A percentile compares a stretch with the other conserved stretches of the same genome.
These are phyloP conservation scores for Nasalis larvatus DNA, from an alignment of 2,113 vertebrate species.

Conservation along the genomic window DNA sequence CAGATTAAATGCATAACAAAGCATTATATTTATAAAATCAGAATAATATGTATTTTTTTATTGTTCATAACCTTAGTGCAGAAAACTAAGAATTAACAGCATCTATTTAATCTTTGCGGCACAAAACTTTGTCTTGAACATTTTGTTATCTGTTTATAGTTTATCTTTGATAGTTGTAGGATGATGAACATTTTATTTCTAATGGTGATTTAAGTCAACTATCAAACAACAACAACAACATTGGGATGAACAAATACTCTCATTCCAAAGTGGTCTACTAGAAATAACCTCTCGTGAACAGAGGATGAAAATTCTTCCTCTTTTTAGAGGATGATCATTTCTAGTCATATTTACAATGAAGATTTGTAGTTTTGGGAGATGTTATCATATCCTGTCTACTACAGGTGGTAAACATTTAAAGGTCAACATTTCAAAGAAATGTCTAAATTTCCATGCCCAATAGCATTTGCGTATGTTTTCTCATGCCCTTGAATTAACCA, in stretches of 20 bases:
- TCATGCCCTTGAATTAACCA: constrained; percentile 72
- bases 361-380: constrained; percentile 54
- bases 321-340: constrained; percentile 23
- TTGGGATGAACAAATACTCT: not conserved
- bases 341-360: constrained; percentile 35
- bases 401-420: constrained; percentile 77
- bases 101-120: not conserved
- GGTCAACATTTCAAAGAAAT: constrained; percentile 71
- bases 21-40: not conserved
- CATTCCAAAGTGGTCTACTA: not conserved
- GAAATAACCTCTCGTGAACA: not conserved
- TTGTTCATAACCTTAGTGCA: not conserved
- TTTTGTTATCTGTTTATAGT: not conserved
- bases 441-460: constrained; percentile 59
- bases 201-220: not conserved
- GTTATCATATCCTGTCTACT: constrained; percentile 54
- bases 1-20: not conserved
- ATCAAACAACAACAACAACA: not conserved
- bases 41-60: not conserved
- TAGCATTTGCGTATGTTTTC: constrained; percentile 70
- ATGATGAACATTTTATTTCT: not conserved
- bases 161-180: not conserved
- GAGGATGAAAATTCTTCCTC: not conserved
- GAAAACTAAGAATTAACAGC: not conserved
- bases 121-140: not conserved